Percentiles rank a stretch among this genome's conserved stretches.
Conservation (phyloP, 2,797 vertebrate genomes). For the Neosilurus mollespiculum region DNA sequence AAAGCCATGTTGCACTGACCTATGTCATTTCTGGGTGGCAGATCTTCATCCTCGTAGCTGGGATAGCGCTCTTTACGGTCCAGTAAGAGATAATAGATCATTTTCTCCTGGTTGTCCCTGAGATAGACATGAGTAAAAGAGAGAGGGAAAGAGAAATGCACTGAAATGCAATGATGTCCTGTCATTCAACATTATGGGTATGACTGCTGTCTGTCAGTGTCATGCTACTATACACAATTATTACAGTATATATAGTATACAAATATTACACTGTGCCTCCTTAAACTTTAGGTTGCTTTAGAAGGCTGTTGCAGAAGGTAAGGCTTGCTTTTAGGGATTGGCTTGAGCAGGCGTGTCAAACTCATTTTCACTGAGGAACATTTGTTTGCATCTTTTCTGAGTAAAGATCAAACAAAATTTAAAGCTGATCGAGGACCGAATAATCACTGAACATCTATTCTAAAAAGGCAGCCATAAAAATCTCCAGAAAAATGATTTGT, state of each 20-base stretch:
- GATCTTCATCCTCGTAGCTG: conserved; percentile 90
- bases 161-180: not conserved
- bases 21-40: conserved; percentile 86
- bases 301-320: not conserved
- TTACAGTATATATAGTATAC: no score
- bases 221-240: not conserved
- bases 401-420: no score
- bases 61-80: conserved; percentile 92
- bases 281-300: not conserved
- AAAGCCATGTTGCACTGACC: conserved; percentile 70
- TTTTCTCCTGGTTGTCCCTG: conserved; percentile 93
- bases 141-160: conserved; percentile 4
- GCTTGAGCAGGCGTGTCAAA: not conserved
- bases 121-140: conserved; percentile 1
- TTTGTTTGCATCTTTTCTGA: no score
- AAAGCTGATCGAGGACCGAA: no score
- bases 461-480: no score
- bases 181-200: not conserved
- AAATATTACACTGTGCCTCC: conserved; percentile 7
- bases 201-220: not conserved
- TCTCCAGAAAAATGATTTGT: no score
- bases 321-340: not conserved
- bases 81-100: conserved; percentile 91
- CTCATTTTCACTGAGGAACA: no score
- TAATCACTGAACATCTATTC: no score